Conservation (phyloP, 2,888 invertebrate genomes). For the Dasysyrphus tricinctus region DNA sequence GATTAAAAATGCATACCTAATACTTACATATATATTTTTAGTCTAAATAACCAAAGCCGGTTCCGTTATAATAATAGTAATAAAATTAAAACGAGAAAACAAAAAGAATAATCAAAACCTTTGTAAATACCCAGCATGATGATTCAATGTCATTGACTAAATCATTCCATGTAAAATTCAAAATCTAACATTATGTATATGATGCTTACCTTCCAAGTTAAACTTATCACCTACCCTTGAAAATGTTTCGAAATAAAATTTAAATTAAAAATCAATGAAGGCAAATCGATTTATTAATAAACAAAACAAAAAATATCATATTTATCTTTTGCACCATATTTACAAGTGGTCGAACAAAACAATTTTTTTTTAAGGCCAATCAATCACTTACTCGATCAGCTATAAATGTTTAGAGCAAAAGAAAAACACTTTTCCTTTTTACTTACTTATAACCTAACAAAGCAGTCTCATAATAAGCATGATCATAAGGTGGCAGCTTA, state of each 20-base stretch:
- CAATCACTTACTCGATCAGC: slow-evolving; percentile 20
- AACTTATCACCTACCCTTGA: slow-evolving; percentile 40
- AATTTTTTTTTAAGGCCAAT: not conserved
- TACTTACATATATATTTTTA: too few relatives aligned
- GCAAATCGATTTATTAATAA: not conserved
- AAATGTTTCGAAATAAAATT: slow-evolving; percentile 36
- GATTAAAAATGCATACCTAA: too few relatives aligned
- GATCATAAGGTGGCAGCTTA: slow-evolving; percentile 6
- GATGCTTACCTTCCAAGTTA: not conserved
- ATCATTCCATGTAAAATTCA: slow-evolving; percentile 8
- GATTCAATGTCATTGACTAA: slow-evolving; percentile 44
- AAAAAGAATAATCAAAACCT: not conserved
- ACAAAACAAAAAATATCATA: not conserved
- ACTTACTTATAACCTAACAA: not conserved
- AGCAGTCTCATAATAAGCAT: not conserved
- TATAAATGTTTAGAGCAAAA: not conserved
- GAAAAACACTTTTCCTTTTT: slow-evolving; percentile 16
- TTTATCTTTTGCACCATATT: not conserved
- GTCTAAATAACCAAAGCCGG: not conserved
- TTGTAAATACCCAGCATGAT: not conserved
- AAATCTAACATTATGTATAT: not conserved
- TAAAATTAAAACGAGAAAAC: not conserved
- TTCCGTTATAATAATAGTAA: not conserved
- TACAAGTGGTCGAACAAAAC: not conserved
- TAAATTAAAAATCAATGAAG: slow-evolving; percentile 17